Evolutionary conservation across 2,113 vertebrate species (phyloP).

Genomic region (Anhinga rufa): DNA sequence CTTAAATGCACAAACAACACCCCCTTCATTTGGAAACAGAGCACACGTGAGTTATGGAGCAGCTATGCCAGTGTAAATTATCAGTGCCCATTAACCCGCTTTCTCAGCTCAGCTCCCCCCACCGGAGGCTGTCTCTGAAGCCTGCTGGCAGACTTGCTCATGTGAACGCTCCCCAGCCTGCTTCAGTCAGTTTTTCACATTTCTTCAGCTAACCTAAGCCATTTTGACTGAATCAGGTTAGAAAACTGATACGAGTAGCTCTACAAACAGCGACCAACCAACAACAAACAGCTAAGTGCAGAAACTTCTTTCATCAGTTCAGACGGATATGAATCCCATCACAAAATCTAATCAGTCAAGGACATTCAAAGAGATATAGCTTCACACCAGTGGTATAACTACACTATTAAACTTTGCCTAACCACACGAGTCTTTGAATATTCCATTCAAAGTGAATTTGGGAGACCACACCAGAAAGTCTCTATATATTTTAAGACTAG

Average conservation of each 20-base stretch:
- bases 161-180: neutral
- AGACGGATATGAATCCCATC: neutral
- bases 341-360: neutral
- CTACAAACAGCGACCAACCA: neutral
- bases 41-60: accelerated
- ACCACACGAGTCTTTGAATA: neutral
- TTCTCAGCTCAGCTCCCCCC: neutral
- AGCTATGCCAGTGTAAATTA: neutral
- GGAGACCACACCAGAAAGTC: neutral
- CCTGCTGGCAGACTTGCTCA: neutral
- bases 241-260: neutral
- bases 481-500: neutral
- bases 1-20: neutral
- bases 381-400: neutral
- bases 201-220: neutral
- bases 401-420: neutral
- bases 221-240: neutral
- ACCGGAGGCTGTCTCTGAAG: neutral
- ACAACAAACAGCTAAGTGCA: neutral
- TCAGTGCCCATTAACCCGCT: neutral
- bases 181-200: neutral
- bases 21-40: neutral
- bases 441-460: neutral
- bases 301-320: neutral
- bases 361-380: neutral